Evolutionary conservation across 1,140 invertebrate genomes (phyloP), one percentile per base, ranked within the genome.

Genomic region (Neocloeon triangulifer): DNA sequence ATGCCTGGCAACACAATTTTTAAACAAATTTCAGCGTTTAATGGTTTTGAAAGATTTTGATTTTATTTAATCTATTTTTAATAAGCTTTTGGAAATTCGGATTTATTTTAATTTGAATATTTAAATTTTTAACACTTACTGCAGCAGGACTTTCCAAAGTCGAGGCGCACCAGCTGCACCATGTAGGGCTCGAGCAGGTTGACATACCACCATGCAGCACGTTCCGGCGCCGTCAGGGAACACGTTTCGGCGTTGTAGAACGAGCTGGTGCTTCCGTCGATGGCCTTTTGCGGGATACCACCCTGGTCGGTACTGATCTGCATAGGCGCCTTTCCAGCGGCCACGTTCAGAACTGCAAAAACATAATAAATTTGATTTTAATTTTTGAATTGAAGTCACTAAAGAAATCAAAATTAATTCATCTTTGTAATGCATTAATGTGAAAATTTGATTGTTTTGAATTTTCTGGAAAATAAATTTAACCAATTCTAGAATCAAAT

Each of bases 241-340:
- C 86, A 92, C 1, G 84, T 91, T 31, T 80, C 74, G 1, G 67
- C 47, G 37, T 60, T 81, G 56, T 76, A 89, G 45, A 73, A 68
- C 25, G 74, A 68, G 6, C 77, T 71, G 2, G 82, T 88, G 43
- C 78, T 85, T 5, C 84, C 84, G 47, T 91, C 86, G 15, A 92
- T 76, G 5, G 82, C 84, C 43, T 78, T 73, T 48, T 91, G 84
- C 0, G 85, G 81, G 5, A 82, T 76, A 19, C 81, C 86, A 9
- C 73, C 72, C 3, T 72, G 66, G 9, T 79, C 71, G 0, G 74
- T 79, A 17, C 77, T 85, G 0, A 75, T 77, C 52, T 92, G 86
- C 84, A 91, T 91, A 0, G 86, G 82, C 1, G 86, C 85, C 52
- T 92, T 92, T 7, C 86, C 86, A 14, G 81, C 82, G 1, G 85